Conservation (phyloP, 2,113 vertebrate genomes). For the Salvelinus namaycush region DNA sequence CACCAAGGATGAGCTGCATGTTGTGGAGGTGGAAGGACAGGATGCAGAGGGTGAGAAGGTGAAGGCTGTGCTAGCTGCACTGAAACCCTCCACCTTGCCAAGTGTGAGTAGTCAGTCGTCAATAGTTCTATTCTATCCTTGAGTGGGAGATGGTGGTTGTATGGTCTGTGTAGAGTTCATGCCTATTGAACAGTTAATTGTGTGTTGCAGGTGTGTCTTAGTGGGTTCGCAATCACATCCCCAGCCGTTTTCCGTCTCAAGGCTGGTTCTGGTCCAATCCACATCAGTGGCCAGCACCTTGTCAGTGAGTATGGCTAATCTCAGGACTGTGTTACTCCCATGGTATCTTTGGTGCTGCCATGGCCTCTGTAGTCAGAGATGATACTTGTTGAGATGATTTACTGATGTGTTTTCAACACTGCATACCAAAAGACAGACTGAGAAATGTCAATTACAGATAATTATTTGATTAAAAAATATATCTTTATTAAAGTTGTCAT, state of each 20-base stretch:
- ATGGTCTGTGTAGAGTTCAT: neutral
- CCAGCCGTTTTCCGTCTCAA: slow-evolving; percentile 89
- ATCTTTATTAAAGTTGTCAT: no score
- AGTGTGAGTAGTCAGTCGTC: slow-evolving; percentile 77
- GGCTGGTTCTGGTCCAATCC: slow-evolving; percentile 88
- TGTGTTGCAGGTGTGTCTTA: slow-evolving; percentile 85
- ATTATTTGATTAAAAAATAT: neutral
- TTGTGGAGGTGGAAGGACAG: slow-evolving; percentile 92
- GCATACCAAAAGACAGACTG: slow-evolving; percentile 26
- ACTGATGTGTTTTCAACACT: slow-evolving; percentile 18
- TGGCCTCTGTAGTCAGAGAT: slow-evolving; percentile 7
- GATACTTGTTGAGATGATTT: slow-evolving; percentile 10
- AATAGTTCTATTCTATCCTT: neutral
- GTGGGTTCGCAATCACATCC: slow-evolving; percentile 92
- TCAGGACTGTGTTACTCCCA: neutral
- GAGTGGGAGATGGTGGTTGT: no score
- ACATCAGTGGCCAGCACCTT: slow-evolving; percentile 93
- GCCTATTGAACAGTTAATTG: neutral
- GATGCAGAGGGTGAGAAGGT: slow-evolving; percentile 89
- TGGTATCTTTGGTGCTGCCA: no score
- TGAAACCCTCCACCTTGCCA: slow-evolving; percentile 92
- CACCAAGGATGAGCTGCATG: slow-evolving; percentile 89
- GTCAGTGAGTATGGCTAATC: slow-evolving; percentile 78
- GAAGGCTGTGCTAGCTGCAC: slow-evolving; percentile 86
- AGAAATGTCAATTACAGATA: neutral